Percentiles rank a stretch among this genome's conserved stretches.
Conservation (phyloP, 2,888 invertebrate genomes). For the Tenthredo mesomela region DNA sequence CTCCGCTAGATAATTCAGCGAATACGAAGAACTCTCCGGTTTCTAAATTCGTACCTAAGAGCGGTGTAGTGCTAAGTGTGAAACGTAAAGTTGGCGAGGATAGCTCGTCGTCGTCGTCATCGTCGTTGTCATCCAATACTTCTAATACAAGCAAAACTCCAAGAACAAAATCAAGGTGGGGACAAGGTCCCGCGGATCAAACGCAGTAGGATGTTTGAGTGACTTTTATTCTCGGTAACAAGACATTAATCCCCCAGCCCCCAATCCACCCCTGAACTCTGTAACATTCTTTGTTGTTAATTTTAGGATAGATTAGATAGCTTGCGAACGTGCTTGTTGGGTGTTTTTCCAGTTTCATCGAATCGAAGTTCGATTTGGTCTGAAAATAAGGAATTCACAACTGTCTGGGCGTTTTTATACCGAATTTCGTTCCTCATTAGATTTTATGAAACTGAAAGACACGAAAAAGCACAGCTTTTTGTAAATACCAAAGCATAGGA, state of each 20-base stretch:
- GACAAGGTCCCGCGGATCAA: conserved; percentile 70
- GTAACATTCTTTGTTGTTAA: conserved; percentile 31
- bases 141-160: conserved; percentile 61
- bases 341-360: not conserved
- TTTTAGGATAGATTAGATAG: conserved; percentile 17
- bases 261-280: not conserved
- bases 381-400: not conserved
- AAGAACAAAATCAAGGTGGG: conserved; percentile 73
- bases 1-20: conserved; percentile 47
- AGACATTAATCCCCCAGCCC: not conserved
- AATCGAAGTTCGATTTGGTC: not conserved
- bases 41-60: conserved; percentile 67
- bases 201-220: conserved; percentile 18
- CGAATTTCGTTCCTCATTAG: not conserved
- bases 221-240: not conserved
- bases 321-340: not conserved
- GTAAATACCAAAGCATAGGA: conserved; percentile 53
- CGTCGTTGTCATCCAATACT: not conserved
- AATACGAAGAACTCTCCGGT: not conserved
- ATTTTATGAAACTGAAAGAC: not conserved
- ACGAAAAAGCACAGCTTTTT: conserved; percentile 32
- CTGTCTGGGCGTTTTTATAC: not conserved
- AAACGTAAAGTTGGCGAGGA: conserved; percentile 70
- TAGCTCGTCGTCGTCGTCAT: conserved; percentile 55
- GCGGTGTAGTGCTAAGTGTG: conserved; percentile 70